These are phyloP conservation scores for Drosophila subquinaria DNA, from an alignment of 2,888 invertebrate species.

Conservation along the genomic window DNA sequence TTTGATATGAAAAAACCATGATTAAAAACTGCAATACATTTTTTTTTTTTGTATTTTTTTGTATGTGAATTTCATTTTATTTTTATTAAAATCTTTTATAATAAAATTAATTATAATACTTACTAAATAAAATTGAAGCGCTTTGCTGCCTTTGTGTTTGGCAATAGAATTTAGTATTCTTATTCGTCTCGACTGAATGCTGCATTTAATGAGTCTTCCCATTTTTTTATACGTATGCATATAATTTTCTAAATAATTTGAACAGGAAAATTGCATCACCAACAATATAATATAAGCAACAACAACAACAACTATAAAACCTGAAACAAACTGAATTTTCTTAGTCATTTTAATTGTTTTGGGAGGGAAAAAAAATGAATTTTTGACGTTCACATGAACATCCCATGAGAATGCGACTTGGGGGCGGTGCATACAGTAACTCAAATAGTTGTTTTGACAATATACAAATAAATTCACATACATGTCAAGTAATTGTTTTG, in stretches of 20 bases:
- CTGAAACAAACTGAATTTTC: slow-evolving; percentile 12
- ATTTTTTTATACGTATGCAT: not conserved
- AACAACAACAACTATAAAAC: slow-evolving; percentile 17
- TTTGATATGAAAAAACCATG: no score
- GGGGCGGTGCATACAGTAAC: slow-evolving; percentile 15
- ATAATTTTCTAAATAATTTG: slow-evolving; percentile 54
- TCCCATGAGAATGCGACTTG: slow-evolving; percentile 10
- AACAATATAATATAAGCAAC: slow-evolving; percentile 20
- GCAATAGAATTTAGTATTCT: not conserved
- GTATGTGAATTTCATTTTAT: not conserved
- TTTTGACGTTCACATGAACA: slow-evolving; percentile 14
- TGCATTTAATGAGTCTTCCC: not conserved
- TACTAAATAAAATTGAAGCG: no score
- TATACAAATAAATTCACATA: not conserved
- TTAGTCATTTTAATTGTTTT: slow-evolving; percentile 45
- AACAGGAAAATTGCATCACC: slow-evolving; percentile 65
- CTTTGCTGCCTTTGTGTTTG: no score
- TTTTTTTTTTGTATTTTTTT: no score
- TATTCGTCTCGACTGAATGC: not conserved
- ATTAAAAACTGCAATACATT: no score
- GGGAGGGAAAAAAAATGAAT: slow-evolving; percentile 32
- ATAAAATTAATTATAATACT: slow-evolving; percentile 49
- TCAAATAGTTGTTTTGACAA: slow-evolving; percentile 2
- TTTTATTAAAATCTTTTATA: not conserved
- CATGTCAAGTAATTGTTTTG: slow-evolving; percentile 3